Base-by-base conservation (phyloP, 2,113 vertebrate species). In the Mobula hypostoma region DNA sequence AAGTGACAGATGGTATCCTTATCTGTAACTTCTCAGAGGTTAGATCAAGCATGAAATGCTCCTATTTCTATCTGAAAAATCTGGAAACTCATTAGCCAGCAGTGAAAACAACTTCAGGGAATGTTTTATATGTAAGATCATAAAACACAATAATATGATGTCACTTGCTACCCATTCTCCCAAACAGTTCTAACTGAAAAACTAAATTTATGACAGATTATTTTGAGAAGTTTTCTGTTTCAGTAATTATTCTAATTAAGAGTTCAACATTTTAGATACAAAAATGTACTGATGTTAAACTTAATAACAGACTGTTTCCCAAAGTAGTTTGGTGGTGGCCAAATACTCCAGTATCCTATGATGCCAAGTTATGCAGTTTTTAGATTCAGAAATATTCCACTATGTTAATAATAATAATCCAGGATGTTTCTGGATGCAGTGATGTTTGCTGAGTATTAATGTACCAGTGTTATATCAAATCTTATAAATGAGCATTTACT, bases 181-280 rank as follows among this genome's bases (percentile, higher is more conserved):
- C 85, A 68, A 88, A 90, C 58, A 68, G 61, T 19, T 21, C 63
- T 19, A 63, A 7, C 6, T 90, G 61, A 66, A 61, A 90, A 90
- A 5, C 27, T 87, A 66, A 63, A 66, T 88, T 88, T 61, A 29
- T 27, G 24, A 66, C 63, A 68, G 61, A 90, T 66, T 90, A 68
- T 90, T 90, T 66, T 90, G 85, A 66, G 63, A 56, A 87, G 61
- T 90, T 90, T 90, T 90, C 29, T 11, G n/a, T 90, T 66, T 66
- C 85, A 90, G 19, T 90, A 7, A n/a, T 32, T 32, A 32, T 66
- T 66, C 85, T 90, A 90, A 90, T 68, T 61, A 66, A 66, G 27
- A 88, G 2, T 27, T 66, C 85, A 90, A 32, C 32, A 7, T 36
- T 14, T 90, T 66, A 66, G 85, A 32, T 90, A 32, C 61, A 90